Evolutionary conservation across 2,888 invertebrate genomes (phyloP), one percentile per base, ranked within the genome.

Genomic region (Polietes domitor): DNA sequence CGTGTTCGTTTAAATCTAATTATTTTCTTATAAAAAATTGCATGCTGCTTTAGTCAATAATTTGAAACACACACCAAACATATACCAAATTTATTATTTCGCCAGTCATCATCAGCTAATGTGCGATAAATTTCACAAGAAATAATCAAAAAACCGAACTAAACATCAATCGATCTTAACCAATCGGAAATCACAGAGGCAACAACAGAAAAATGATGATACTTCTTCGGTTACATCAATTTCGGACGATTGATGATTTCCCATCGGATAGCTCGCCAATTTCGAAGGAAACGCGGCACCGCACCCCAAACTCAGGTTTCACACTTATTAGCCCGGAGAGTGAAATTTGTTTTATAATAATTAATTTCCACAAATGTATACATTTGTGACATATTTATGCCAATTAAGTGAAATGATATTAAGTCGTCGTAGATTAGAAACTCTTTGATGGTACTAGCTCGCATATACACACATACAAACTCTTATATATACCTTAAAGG

Each of bases 121-220:
- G n/a, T n/a, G n/a, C n/a, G n/a, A n/a, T n/a, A n/a, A 32, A 32
- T 47, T 77, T 68, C 19, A 24, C 26, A 73, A 73, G 21, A 65
- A 81, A 73, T 68, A 71, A 63, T 76, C n/a, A n/a, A n/a, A 32
- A 47, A n/a, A 37, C 37, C 47, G 3, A 47, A 15, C 2, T 12
- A 10, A n/a, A 12, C 47, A 47, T 47, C n/a, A 12, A 47, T n/a
- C n/a, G n/a, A 12, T 47, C 9, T n/a, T 15, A n/a, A 12, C n/a
- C 1, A 47, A 47, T 37, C 32, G 7, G 10, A 41, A 41, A 41
- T 12, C n/a, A 15, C 47, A n/a, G n/a, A n/a, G n/a, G n/a, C 15
- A 2, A 47, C n/a, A 47, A 3, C n/a, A 47, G 15, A n/a, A n/a
- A n/a, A n/a, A n/a, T n/a, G n/a, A n/a, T n/a, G n/a, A n/a, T n/a